Evolutionary conservation across 2,797 vertebrate species (phyloP), one percentile per base, ranked within the genome.

Genomic region (Notolabrus celidotus): DNA sequence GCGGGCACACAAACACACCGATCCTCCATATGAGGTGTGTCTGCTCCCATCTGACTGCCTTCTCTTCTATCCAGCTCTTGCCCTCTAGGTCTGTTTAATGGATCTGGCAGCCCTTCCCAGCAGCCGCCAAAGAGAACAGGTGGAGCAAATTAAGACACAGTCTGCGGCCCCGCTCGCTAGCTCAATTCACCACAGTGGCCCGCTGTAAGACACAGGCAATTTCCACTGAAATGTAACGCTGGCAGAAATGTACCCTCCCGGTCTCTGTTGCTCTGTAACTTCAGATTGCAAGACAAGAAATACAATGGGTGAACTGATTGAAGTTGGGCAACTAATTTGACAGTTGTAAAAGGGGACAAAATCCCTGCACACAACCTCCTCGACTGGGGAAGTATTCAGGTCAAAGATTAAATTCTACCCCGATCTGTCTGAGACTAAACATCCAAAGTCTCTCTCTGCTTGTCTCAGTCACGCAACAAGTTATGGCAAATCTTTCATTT

Each of bases 11-110:
- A 81, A 58, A 81, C 75, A 85, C 77, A 82, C 67, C 78, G 82
- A 72, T 82, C 83, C 71, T 76, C 88, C 80, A 86, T 85, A 86
- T 81, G 88, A 87, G 84, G 77, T 73, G 76, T 72, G 88, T 91
- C 88, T 83, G 82, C 82, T 91, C 88, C 91, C 88, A 86, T 91
- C 90, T 86, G 90, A 90, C 89, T 83, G 74, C 79, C 76, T 86
- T 65, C 74, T 69, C 82, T 84, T 79, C 85, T 87, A 89, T 91
- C 92, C 94, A 89, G 88, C 92, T 91, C 92, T 91, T 94, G 86
- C 92, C 94, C 93, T 94, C 91, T 77, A 93, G 94, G 92, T 90
- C 91, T 86, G 80, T 89, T 90, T 97, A 96, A 96, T 96, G 94
- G 94, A 93, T 95, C 94, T 95, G 94, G 93, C 94, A 93, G 89